A percentile compares a stretch with the other conserved stretches of the same genome.
Conservation (phyloP, 2,797 vertebrate species). For the Catostomus latipinnis region DNA sequence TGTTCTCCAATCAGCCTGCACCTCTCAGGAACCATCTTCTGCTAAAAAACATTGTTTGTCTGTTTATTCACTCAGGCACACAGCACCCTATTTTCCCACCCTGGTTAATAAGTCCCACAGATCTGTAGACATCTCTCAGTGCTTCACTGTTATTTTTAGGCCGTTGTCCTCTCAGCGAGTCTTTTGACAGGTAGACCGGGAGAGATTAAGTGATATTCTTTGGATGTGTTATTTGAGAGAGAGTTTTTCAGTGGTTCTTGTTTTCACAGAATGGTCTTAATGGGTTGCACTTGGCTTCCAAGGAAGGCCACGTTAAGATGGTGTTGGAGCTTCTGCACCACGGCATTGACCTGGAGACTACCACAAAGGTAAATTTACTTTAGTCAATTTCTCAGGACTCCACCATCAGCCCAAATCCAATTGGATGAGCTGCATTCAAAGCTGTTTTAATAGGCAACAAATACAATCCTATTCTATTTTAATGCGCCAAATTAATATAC, state of each 20-base stretch:
- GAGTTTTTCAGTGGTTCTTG: conserved; percentile 53
- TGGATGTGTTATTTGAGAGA: conserved; percentile 39
- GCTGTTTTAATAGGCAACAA: background rate
- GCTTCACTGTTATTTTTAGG: conserved; percentile 48
- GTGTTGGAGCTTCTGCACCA: conserved; percentile 92
- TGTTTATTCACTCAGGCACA: background rate
- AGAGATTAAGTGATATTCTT: conserved; percentile 19
- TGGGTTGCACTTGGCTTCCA: conserved; percentile 93
- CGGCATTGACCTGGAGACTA: conserved; percentile 92
- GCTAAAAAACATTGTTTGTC: background rate
- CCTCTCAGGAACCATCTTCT: conserved; percentile 15
- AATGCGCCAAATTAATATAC: background rate
- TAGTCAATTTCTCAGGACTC: background rate
- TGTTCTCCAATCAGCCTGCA: background rate
- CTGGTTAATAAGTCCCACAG: conserved; percentile 38
- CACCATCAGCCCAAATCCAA: background rate
- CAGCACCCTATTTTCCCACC: background rate
- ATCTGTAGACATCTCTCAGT: conserved; percentile 32
- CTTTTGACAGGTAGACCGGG: conserved; percentile 29
- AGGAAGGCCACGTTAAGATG: conserved; percentile 98
- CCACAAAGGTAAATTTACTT: conserved; percentile 87
- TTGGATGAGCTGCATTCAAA: background rate
- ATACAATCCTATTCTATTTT: no score
- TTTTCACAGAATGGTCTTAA: conserved; percentile 91
- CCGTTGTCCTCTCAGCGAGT: conserved; percentile 30